A percentile compares a stretch with the other conserved stretches of the same genome.
phyloP scores from a whole-genome alignment of 2,113 vertebrate genomes.

The Ceyx cyanopectus region DNA sequence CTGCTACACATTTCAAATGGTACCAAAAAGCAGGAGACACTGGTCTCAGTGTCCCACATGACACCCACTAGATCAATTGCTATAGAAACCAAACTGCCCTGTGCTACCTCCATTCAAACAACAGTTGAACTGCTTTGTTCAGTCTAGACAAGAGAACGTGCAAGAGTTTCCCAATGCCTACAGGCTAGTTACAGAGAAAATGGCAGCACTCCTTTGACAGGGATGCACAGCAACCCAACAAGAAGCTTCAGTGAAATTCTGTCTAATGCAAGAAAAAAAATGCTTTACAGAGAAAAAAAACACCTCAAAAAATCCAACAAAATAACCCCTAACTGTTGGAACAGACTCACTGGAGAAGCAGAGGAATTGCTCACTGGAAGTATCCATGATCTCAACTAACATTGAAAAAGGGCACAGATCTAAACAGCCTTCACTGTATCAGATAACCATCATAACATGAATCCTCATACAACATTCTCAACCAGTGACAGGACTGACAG shows the following conservation, averaged over 20 bases:
- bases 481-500: neutral
- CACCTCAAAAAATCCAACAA: neutral
- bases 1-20: neutral
- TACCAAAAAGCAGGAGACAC: neutral
- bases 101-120: neutral
- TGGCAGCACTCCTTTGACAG: neutral
- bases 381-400: neutral
- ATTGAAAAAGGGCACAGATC: neutral
- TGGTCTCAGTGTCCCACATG: neutral
- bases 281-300: neutral
- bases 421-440: neutral
- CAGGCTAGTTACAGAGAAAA: neutral
- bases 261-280: neutral
- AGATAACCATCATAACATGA: neutral
- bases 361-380: neutral
- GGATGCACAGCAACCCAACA: accelerated
- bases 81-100: neutral
- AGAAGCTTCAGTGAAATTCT: neutral
- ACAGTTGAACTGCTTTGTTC: neutral
- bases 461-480: neutral
- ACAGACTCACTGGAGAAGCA: neutral
- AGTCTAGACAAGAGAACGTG: neutral
- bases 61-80: neutral
- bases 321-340: neutral
- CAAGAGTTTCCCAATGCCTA: neutral